Evolutionary conservation across 2,797 vertebrate genomes (phyloP).

Genomic region (Aulostomus chinensis): DNA sequence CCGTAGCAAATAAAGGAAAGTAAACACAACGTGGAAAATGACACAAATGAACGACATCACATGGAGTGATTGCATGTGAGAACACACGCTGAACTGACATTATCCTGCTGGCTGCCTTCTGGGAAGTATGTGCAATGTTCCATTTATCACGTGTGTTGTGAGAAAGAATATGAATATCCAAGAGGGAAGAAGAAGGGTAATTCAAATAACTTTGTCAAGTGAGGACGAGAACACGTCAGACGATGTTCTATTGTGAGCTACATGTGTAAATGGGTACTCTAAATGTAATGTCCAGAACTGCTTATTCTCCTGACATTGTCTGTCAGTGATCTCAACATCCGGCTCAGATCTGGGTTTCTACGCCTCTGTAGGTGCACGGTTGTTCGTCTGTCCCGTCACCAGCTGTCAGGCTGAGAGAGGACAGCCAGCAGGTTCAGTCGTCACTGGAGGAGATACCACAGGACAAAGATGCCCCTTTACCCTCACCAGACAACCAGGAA

Average conservation of each 20-base stretch:
- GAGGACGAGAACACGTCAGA: no score
- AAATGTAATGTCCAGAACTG: background rate
- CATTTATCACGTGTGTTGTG: no score
- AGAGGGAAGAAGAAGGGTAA: no score
- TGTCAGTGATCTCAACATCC: background rate
- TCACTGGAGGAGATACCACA: constrained; percentile 64
- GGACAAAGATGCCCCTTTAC: constrained; percentile 43
- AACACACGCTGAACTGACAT: no score
- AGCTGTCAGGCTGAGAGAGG: constrained; percentile 80
- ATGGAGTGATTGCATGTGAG: no score
- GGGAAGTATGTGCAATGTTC: no score
- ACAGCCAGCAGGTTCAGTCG: constrained; percentile 78
- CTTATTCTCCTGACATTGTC: no score
- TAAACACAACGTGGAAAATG: background rate
- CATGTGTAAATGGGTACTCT: no score
- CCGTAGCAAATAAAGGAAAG: background rate
- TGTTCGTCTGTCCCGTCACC: constrained; percentile 79
- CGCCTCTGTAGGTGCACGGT: constrained; percentile 69
- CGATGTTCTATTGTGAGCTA: no score
- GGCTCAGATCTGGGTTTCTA: constrained; percentile 3
- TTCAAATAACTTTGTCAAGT: no score
- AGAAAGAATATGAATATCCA: no score
- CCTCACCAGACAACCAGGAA: constrained; percentile 43
- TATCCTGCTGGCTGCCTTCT: no score
- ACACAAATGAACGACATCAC: background rate